phyloP scores from a whole-genome alignment of 2,888 invertebrate genomes.

The Tricholauxania praeusta region DNA sequence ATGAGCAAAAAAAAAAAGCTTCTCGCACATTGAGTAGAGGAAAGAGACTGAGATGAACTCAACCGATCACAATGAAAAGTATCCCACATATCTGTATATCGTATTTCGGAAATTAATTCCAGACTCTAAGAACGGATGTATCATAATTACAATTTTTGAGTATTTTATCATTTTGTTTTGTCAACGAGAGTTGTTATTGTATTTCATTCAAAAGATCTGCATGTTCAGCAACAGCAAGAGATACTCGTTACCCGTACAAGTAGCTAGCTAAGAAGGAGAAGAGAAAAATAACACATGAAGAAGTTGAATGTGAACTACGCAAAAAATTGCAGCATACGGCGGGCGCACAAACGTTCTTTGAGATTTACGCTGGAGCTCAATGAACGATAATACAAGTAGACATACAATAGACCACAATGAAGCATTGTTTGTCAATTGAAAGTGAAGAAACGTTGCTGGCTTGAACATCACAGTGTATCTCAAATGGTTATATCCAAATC shows the following conservation, averaged over 20 bases:
- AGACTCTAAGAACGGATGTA: constrained; percentile 3
- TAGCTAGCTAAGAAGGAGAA: background rate
- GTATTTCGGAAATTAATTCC: constrained; percentile 16
- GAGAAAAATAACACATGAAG: background rate
- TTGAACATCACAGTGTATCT: background rate
- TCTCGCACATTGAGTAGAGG: constrained; percentile 3
- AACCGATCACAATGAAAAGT: background rate
- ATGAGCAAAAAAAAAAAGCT: background rate
- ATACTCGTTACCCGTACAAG: background rate
- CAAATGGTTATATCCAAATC: too few relatives aligned
- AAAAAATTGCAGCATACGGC: background rate
- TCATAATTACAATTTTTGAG: background rate
- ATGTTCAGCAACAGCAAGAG: background rate
- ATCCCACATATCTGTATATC: constrained; percentile 2
- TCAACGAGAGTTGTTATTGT: background rate
- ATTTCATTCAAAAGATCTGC: constrained; percentile 22
- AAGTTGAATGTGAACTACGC: background rate
- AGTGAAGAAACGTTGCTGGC: background rate
- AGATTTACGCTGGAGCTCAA: background rate
- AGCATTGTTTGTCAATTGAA: constrained; percentile 1
- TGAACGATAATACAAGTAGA: background rate
- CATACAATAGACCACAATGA: background rate
- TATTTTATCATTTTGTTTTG: too few relatives aligned
- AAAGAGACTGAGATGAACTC: constrained; percentile 7
- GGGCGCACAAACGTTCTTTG: background rate